phyloP scores from a whole-genome alignment of 2,113 vertebrate species.

The Galemys pyrenaicus region DNA sequence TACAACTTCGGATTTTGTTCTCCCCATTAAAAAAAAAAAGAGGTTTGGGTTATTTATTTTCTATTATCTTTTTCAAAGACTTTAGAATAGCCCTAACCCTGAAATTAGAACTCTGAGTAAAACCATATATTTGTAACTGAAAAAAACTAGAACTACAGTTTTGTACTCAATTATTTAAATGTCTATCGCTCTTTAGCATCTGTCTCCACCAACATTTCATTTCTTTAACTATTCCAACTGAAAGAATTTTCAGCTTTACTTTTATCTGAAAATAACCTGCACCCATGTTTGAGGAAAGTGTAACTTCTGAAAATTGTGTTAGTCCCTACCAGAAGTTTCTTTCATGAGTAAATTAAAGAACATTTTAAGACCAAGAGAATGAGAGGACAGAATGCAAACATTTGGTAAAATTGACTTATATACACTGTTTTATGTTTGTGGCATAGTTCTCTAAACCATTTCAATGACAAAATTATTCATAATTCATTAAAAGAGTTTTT shows the following conservation, averaged over 20 bases:
- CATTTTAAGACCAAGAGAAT: background rate
- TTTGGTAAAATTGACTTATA: background rate
- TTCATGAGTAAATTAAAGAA: background rate
- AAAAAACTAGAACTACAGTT: background rate
- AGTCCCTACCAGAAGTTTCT: background rate
- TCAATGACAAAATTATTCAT: constrained; percentile 60
- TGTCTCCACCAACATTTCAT: background rate
- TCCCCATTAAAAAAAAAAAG: background rate
- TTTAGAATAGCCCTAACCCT: constrained; percentile 1
- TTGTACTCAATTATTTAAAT: constrained; percentile 15
- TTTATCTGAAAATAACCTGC: background rate
- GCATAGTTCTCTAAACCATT: background rate
- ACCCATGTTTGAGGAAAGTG: background rate
- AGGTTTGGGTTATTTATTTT: constrained; percentile 3
- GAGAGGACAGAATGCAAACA: background rate
- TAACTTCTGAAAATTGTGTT: background rate
- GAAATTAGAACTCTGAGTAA: background rate
- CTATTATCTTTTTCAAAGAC: background rate
- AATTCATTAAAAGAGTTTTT: constrained; percentile 51
- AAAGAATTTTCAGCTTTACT: background rate
- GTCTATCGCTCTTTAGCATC: background rate
- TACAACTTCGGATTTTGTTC: background rate
- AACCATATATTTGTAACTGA: background rate
- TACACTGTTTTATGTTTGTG: background rate
- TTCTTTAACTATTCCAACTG: background rate